Base-by-base conservation (phyloP, 2,888 invertebrate species). In the Habrosyne pyritoides region DNA sequence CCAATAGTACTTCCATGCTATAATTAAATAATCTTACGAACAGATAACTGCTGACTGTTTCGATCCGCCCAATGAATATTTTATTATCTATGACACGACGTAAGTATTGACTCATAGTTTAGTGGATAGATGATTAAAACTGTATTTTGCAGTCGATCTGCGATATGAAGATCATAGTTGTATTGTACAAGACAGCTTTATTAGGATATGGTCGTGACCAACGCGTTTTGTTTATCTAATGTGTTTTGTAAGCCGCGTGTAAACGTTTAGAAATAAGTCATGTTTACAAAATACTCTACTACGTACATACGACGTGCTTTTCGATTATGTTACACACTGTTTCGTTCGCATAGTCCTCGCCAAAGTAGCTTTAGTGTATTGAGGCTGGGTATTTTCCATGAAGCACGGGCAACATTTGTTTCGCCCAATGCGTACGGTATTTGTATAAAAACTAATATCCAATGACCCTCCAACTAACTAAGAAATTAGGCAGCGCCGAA, bases 191-290 rank as follows among this genome's bases (percentile, higher is more conserved):
- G 50, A 50, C 50, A 50, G 50, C 50, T 50, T 30, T 30, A 50
- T 50, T 50, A 2, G 50, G 30, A 50, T 50, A 50, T 21, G 28
- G 21, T 50, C 50, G 50, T 50, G 50, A 50, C 50, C 50, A 50
- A 50, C 28, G 50, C 28, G 50, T 30, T 30, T 50, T 50, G 50
- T 50, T 50, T 50, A 50, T 48, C 48, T 48, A 48, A 48, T 48
- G 26, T 48, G 48, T 48, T 26, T 50, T 50, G 50, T 30, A 50
- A 50, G 28, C 48, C 14, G 48, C 48, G 50, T 26, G 28, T 49
- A 18, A 49, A 28, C 49, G 49, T 50, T 50, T 50, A 3, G 50
- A 50, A 18, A 50, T 50, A 42, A 42, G 42, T 42, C 1, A 42
- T 42, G 42, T 42, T 28, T 18, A 50, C 50, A 50, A 50, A 50